Base-by-base conservation (phyloP, 1,140 invertebrate species). In the Nasonia giraulti region DNA sequence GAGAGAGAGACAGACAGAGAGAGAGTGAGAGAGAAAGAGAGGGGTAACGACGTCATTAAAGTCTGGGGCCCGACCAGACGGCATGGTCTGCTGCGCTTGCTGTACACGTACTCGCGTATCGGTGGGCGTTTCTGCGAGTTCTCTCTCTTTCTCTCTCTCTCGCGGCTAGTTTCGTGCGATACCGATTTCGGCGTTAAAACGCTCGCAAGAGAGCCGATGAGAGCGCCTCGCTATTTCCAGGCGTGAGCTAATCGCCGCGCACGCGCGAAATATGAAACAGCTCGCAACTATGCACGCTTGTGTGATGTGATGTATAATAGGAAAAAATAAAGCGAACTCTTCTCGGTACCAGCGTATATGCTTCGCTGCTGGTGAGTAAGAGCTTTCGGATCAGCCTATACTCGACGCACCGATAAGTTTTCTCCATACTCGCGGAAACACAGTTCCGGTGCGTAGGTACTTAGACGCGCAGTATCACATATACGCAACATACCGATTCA, bases 11-110 rank as follows among this genome's bases (percentile, higher is more conserved):
- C n/a, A n/a, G n/a, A n/a, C n/a, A n/a, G n/a, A n/a, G n/a, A n/a
- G n/a, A n/a, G n/a, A n/a, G n/a, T n/a, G n/a, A n/a, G n/a, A n/a
- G n/a, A n/a, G n/a, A n/a, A n/a, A n/a, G n/a, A 55, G 14, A 55
- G 50, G 17, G 50, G 90, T 92, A 92, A 92, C 91, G 90, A 92
- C 91, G 91, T 91, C 91, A 92, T 92, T 92, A 91, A 89, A 88
- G 91, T 91, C 91, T 91, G 89, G 89, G 89, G 88, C 88, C 89
- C 91, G 91, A 91, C 89, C 90, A 91, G 89, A 91, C 90, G 88
- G 87, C 87, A 91, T 89, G 91, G 89, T 92, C 91, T 90, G 87
- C 88, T 90, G 91, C 89, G 88, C 89, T 90, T 89, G 88, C 89
- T 89, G 89, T 89, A 89, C 75, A 68, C 27, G 17, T 20, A n/a